Percentiles rank a stretch among this genome's conserved stretches.
These are phyloP conservation scores for Drosophila kikkawai DNA, from an alignment of 1,140 invertebrate genomes.

Conservation along the genomic window DNA sequence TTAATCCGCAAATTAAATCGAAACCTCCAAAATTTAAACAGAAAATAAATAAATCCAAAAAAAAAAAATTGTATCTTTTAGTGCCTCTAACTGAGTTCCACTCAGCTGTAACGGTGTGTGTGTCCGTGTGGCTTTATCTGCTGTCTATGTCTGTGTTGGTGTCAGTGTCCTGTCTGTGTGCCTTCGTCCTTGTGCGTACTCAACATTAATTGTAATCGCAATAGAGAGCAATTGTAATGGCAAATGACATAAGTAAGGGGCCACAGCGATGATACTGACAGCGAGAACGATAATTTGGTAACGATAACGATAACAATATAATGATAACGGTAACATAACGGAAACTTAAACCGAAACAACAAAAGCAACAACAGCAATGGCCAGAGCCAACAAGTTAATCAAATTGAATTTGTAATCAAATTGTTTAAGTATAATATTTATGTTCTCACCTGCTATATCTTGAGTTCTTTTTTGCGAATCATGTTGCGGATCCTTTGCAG, in stretches of 20 bases:
- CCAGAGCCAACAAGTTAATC: slow-evolving; percentile 38
- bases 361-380: slow-evolving; percentile 32
- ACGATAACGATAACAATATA: slow-evolving; percentile 28
- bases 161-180: slow-evolving; percentile 1
- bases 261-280: slow-evolving; percentile 37
- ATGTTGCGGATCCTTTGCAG: background rate
- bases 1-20: slow-evolving; percentile 40
- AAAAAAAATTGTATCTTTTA: slow-evolving; percentile 2
- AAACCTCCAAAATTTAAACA: slow-evolving; percentile 15
- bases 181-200: slow-evolving; percentile 30
- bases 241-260: slow-evolving; percentile 51
- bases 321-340: slow-evolving; percentile 27
- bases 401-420: slow-evolving; percentile 22
- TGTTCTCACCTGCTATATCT: slow-evolving; percentile 17
- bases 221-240: slow-evolving; percentile 54
- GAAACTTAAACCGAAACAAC: slow-evolving; percentile 22
- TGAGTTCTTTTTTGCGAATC: slow-evolving; percentile 16
- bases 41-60: background rate
- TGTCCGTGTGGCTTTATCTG: background rate
- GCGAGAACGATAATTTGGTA: slow-evolving; percentile 37
- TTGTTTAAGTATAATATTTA: background rate
- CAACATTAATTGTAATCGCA: slow-evolving; percentile 49
- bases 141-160: background rate
- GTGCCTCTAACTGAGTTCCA: background rate
- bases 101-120: background rate